Conservation (phyloP, 2,113 vertebrate genomes). For the Zootoca vivipara region DNA sequence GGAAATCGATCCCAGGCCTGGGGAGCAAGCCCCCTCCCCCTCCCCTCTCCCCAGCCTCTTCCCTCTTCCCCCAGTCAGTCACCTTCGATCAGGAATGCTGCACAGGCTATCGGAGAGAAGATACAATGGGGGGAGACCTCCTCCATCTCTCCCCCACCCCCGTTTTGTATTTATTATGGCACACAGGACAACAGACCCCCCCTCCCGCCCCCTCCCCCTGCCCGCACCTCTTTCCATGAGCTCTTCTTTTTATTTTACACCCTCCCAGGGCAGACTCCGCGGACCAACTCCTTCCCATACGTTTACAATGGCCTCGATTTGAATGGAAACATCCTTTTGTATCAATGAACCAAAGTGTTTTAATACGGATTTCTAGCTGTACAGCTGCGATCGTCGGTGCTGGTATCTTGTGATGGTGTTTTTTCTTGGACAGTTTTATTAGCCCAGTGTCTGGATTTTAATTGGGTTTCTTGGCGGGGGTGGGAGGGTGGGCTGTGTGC, state of each 20-base stretch:
- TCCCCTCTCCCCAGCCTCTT: background rate
- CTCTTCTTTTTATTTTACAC: background rate
- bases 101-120: conserved; percentile 26
- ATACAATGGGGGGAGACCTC: background rate
- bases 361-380: conserved; percentile 65
- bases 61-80: background rate
- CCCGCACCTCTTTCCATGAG: background rate
- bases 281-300: background rate
- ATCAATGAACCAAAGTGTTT: conserved; percentile 84
- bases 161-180: conserved; percentile 15
- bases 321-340: conserved; percentile 55
- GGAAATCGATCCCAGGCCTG: background rate
- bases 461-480: background rate
- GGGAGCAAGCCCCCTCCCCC: background rate
- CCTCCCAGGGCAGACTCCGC: background rate
- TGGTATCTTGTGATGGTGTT: conserved; percentile 76
- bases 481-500: background rate
- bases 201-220: background rate
- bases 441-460: conserved; percentile 17
- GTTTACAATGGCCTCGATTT: conserved; percentile 37
- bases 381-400: conserved; percentile 75
- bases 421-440: conserved; percentile 69
- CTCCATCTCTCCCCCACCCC: background rate
- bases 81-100: background rate
- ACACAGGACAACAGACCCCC: conserved; percentile 5